Percentiles rank a stretch among this genome's conserved stretches.
Evolutionary conservation across 1,140 invertebrate species (phyloP).

Genomic region (Zaprionus davidi): DNA sequence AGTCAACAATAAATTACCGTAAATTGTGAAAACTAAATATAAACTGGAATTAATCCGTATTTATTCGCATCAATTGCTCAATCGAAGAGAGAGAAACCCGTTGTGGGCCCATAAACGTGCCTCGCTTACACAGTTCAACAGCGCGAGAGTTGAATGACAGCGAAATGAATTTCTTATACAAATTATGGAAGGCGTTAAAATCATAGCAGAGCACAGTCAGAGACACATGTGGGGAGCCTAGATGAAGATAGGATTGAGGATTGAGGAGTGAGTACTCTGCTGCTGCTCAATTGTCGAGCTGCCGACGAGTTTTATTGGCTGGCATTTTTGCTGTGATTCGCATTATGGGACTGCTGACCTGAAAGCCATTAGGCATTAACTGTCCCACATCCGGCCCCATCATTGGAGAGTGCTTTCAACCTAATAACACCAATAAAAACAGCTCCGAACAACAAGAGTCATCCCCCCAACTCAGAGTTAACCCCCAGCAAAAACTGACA

Average conservation of each 20-base stretch:
- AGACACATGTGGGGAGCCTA: neutral
- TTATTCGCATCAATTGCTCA: constrained; percentile 3
- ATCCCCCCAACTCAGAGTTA: neutral
- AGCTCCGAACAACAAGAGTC: constrained; percentile 59
- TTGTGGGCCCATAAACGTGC: neutral
- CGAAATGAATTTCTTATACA: constrained; percentile 8
- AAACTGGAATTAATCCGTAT: neutral
- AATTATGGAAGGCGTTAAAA: constrained; percentile 5
- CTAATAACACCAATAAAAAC: constrained; percentile 81
- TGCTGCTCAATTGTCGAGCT: neutral
- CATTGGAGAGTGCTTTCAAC: constrained; percentile 79
- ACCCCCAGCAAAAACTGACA: constrained; percentile 40
- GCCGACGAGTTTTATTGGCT: constrained; percentile 54
- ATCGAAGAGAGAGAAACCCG: neutral
- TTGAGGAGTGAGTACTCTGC: neutral
- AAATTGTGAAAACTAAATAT: neutral
- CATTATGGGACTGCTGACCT: constrained; percentile 76
- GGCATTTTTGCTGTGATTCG: constrained; percentile 62
- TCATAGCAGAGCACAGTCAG: neutral
- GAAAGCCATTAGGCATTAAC: constrained; percentile 72
- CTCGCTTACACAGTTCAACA: constrained; percentile 1
- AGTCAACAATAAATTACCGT: neutral
- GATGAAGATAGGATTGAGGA: constrained; percentile 1
- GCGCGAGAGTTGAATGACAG: neutral
- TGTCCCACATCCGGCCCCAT: constrained; percentile 64